Evolutionary conservation across 2,888 invertebrate genomes (phyloP).

Genomic region (Ommatoiulus sabulosus): DNA sequence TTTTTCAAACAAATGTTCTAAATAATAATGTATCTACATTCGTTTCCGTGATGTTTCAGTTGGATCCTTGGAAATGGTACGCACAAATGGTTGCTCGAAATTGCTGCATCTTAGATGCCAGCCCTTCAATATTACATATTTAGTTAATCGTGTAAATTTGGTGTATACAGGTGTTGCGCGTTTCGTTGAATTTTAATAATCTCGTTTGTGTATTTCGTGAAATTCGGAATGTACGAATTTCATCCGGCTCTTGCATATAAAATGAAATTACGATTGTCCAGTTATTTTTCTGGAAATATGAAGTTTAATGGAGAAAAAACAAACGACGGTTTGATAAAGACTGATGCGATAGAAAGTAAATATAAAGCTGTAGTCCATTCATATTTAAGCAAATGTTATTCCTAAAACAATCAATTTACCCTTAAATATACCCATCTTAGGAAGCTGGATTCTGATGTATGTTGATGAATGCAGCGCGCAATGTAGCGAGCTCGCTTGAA

Average conservation of each 20-base stretch:
- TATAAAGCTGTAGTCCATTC: constrained; percentile 16
- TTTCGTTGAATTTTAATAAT: too few species aligned
- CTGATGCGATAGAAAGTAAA: background rate
- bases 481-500: constrained; percentile 16
- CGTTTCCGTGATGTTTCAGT: too few species aligned
- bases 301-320: background rate
- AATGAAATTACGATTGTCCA: background rate
- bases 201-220: background rate
- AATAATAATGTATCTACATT: too few species aligned
- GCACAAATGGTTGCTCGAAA: too few species aligned
- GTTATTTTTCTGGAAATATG: background rate
- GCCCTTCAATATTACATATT: too few species aligned
- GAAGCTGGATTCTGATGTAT: background rate
- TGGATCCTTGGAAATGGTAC: too few species aligned
- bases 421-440: background rate
- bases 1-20: too few species aligned
- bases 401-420: background rate
- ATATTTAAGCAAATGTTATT: constrained; percentile 13
- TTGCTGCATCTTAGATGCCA: too few species aligned
- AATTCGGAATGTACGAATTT: background rate
- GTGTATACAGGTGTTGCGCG: too few species aligned
- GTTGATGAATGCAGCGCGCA: constrained; percentile 3
- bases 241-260: background rate
- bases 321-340: constrained; percentile 6
- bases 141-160: too few species aligned